Percentiles rank a stretch among this genome's conserved stretches.
Evolutionary conservation across 2,113 vertebrate species (phyloP).

Genomic region (Gambusia holbrooki): DNA sequence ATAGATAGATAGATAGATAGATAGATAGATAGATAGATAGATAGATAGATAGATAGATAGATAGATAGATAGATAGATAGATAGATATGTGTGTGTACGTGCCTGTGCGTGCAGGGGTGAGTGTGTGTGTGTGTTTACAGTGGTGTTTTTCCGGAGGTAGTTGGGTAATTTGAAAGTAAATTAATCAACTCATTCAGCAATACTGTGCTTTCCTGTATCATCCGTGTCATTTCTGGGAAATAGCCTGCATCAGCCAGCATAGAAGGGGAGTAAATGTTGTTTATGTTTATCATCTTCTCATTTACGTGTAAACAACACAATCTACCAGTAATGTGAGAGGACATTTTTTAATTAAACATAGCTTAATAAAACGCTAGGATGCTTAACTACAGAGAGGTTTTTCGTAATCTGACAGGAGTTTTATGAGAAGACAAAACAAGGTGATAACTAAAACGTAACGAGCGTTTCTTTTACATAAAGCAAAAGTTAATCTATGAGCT

Average conservation of each 20-base stretch:
- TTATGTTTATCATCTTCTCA: too few species aligned
- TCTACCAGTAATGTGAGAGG: not conserved
- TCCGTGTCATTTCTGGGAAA: not conserved
- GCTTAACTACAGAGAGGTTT: slow-evolving; percentile 1
- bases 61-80: too few species aligned
- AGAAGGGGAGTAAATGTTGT: too few species aligned
- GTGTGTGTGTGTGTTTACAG: too few species aligned
- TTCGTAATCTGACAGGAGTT: not conserved
- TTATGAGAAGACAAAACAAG: too few species aligned
- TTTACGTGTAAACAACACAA: too few species aligned
- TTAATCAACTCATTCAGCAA: not conserved
- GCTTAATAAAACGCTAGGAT: not conserved
- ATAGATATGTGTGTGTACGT: too few species aligned
- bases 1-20: too few species aligned
- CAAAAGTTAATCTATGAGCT: not conserved
- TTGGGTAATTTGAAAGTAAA: not conserved
- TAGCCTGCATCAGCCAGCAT: not conserved
- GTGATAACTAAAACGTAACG: not conserved
- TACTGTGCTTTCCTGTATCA: not conserved
- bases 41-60: too few species aligned
- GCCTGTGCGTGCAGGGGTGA: too few species aligned
- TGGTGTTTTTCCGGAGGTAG: not conserved
- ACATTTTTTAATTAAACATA: not conserved
- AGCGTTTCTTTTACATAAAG: not conserved
- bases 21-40: too few species aligned